These are phyloP conservation scores for Pecten maximus DNA, from an alignment of 2,888 invertebrate genomes.

Conservation along the genomic window DNA sequence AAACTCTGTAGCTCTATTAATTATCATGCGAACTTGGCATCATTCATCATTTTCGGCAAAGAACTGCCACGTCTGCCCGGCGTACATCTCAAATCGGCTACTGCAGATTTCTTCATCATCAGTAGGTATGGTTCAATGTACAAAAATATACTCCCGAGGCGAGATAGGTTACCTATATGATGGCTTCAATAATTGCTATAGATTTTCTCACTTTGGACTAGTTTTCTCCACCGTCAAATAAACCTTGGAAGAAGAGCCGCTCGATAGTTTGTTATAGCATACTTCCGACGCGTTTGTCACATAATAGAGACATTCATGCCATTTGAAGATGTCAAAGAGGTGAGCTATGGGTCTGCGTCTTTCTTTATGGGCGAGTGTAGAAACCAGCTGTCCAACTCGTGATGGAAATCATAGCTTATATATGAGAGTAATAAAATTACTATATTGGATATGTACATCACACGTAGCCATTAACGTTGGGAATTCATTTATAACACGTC, in stretches of 20 bases:
- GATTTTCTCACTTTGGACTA: not conserved
- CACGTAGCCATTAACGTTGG: no score
- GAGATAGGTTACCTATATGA: not conserved
- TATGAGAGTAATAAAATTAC: not conserved
- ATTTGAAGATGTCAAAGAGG: not conserved
- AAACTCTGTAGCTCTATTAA: slow-evolving; percentile 11
- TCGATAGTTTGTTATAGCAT: not conserved
- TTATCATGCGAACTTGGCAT: slow-evolving; percentile 20
- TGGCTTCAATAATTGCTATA: not conserved
- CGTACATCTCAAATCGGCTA: not conserved
- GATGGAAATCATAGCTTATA: not conserved
- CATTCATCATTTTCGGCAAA: not conserved
- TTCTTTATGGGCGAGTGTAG: not conserved
- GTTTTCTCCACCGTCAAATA: not conserved
- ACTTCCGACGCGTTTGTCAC: not conserved
- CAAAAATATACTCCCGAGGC: not conserved
- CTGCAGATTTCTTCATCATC: not conserved
- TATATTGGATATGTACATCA: no score
- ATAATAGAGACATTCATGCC: not conserved
- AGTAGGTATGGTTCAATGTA: not conserved
- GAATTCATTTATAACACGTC: no score
- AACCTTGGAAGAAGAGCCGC: not conserved
- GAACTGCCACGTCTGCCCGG: not conserved
- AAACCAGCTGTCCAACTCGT: not conserved
- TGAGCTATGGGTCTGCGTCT: not conserved